These are phyloP conservation scores for Vanacampus margaritifer DNA, from an alignment of 2,113 vertebrate species.

Conservation along the genomic window DNA sequence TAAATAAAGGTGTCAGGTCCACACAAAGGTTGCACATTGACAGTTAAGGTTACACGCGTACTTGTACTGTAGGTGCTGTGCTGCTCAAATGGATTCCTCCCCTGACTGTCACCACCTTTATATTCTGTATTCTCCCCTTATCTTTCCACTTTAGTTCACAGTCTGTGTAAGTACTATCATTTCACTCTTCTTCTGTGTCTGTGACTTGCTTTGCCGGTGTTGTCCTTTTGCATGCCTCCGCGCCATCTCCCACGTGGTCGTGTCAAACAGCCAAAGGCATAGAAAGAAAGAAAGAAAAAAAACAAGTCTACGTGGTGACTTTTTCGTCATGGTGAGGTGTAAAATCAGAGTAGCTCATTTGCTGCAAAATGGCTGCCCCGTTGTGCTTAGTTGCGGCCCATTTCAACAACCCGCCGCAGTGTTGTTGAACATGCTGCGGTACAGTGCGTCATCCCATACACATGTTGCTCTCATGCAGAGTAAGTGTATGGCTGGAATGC, in stretches of 20 bases:
- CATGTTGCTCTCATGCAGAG: conserved; percentile 50
- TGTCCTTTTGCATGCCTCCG: conserved; percentile 63
- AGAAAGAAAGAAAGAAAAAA: neutral
- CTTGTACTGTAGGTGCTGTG: conserved; percentile 15
- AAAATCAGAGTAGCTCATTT: conserved; percentile 52
- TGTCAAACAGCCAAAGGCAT: conserved; percentile 37
- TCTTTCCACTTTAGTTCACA: conserved; percentile 81
- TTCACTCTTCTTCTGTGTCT: conserved; percentile 68
- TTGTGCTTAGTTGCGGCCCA: conserved; percentile 50
- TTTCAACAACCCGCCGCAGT: conserved; percentile 43
- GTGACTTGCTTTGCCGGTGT: conserved; percentile 64
- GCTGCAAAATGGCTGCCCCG: conserved; percentile 51
- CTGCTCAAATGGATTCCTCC: conserved; percentile 37
- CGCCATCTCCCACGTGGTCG: conserved; percentile 51
- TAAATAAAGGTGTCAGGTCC: conserved; percentile 73
- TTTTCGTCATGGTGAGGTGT: conserved; percentile 43
- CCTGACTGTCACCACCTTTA: conserved; percentile 78
- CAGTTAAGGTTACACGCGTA: conserved; percentile 29
- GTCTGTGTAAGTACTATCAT: conserved; percentile 81
- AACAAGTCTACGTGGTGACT: conserved; percentile 52
- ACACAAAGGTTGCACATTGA: conserved; percentile 27
- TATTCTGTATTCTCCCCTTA: conserved; percentile 79
- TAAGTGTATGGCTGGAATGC: conserved; percentile 57
- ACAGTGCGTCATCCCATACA: conserved; percentile 59
- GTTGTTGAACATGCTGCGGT: conserved; percentile 56